phyloP scores from a whole-genome alignment of 2,113 vertebrate genomes.

The Erpornis zantholeuca region DNA sequence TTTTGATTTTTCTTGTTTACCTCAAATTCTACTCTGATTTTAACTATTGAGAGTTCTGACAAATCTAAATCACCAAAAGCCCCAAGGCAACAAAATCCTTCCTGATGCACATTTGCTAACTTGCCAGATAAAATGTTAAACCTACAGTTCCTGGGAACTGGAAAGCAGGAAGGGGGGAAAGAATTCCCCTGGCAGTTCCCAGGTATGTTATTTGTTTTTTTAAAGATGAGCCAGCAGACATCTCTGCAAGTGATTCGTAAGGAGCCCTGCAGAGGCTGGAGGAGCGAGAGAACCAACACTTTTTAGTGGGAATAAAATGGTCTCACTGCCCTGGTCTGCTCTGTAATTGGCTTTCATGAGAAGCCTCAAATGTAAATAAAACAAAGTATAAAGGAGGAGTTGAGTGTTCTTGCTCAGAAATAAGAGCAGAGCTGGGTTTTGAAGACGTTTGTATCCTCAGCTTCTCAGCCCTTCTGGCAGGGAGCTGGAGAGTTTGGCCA shows the following conservation, averaged over 20 bases:
- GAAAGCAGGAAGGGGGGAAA: not conserved
- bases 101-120: not conserved
- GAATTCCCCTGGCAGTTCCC: not conserved
- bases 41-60: not conserved
- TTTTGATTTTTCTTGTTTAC: slow-evolving; percentile 21
- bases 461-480: not conserved
- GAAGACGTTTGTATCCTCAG: not conserved
- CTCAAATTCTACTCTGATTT: not conserved
- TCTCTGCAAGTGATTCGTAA: not conserved
- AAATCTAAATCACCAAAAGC: not conserved
- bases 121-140: not conserved
- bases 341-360: not conserved
- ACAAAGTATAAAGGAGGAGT: not conserved
- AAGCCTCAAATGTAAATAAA: not conserved
- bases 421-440: not conserved
- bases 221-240: not conserved
- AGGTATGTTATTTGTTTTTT: not conserved
- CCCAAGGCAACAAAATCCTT: not conserved
- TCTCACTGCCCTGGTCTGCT: not conserved
- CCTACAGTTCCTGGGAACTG: not conserved
- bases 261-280: not conserved
- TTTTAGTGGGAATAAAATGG: not conserved
- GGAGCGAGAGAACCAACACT: not conserved
- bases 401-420: not conserved
- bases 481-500: not conserved